Evolutionary conservation across 2,113 vertebrate species (phyloP), one percentile per base, ranked within the genome.

Genomic region (Nycticorax nycticorax): DNA sequence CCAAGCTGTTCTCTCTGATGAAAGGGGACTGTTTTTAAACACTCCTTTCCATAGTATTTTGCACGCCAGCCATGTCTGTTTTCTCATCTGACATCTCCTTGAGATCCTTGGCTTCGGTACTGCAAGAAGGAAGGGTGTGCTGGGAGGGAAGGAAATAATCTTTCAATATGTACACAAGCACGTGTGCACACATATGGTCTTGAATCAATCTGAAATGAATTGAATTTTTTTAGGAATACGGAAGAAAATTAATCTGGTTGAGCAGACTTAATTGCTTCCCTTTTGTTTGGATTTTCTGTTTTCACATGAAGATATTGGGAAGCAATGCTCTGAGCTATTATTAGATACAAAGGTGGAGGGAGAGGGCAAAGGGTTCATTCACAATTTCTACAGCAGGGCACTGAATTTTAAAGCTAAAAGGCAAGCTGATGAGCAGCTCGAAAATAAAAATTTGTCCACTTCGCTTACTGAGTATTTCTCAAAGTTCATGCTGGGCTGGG

Each of bases 1-100:
- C 89, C 93, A 92, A 96, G 96, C 96, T 97, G 89, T 92, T 97
- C 95, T 72, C 89, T 55, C 86, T 80, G 85, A 95, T 96, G 93
- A 92, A 87, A 95, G 82, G 79, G 62, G 88, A 22, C 67, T 95
- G 85, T 87, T 96, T 96, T 92, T 47, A 85, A 96, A 85, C 81
- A 89, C 85, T 90, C 56, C 80, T 97, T 92, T 74, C 91, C 63
- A 16, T 95, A 94, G 96, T 93, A 87, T 89, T 96, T 91, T 96
- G 56, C 91, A 89, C 62, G 43, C 64, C 91, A 94, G 75, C 93
- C 82, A 27, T 95, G 94, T 92, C 92, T 91, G 95, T 96, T 94
- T 93, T 93, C 88, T 93, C 84, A 80, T 95, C 91, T 95, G 92
- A 95, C 92, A 91, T 97, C 92, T 92, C 86, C 72, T 81, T 79